These are phyloP conservation scores for Xerus inauris DNA, from an alignment of 2,113 vertebrate species.

Conservation along the genomic window DNA sequence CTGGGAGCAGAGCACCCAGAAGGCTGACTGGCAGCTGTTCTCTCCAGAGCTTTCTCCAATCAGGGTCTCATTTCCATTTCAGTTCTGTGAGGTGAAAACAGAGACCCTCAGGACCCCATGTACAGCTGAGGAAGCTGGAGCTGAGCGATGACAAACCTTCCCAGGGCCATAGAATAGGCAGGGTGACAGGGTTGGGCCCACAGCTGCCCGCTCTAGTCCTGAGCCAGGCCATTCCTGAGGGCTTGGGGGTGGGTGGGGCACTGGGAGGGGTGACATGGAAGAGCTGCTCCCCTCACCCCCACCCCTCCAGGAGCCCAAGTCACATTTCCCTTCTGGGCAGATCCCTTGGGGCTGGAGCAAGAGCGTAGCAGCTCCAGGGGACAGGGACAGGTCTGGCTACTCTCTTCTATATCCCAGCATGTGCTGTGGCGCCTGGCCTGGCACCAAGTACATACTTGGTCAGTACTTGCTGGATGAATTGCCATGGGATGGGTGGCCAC, in stretches of 20 bases:
- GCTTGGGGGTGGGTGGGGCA: neutral
- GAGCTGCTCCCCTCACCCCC: neutral
- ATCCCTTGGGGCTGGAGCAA: neutral
- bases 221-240: neutral
- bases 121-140: neutral
- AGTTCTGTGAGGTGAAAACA: neutral
- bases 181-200: neutral
- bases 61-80: too few relatives aligned
- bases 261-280: accelerated
- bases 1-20: too few relatives aligned
- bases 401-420: neutral
- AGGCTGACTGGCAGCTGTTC: accelerated
- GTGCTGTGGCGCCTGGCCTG: neutral
- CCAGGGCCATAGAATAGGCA: accelerated
- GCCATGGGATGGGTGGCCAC: neutral
- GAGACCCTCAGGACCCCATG: neutral
- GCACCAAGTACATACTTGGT: accelerated
- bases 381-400: neutral
- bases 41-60: neutral
- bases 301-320: neutral
- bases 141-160: neutral
- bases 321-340: neutral
- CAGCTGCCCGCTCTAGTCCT: neutral
- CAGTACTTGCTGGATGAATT: neutral
- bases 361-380: neutral